Percentiles rank a stretch among this genome's conserved stretches.
phyloP scores from a whole-genome alignment of 2,888 invertebrate genomes.

The Archips crataeganus region DNA sequence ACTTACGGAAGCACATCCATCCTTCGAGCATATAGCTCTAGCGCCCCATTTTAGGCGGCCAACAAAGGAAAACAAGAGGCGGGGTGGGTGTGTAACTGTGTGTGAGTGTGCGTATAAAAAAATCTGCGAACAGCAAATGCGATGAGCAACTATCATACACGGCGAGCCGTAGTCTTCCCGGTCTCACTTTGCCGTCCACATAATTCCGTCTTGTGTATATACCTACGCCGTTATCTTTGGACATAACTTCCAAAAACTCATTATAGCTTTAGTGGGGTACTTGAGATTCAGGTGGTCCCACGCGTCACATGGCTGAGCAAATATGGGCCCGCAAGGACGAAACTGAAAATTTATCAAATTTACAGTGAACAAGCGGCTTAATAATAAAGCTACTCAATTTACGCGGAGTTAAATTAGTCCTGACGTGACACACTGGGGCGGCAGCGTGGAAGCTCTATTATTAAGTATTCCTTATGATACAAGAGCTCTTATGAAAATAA shows the following conservation, averaged over 20 bases:
- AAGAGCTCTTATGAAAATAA: not conserved
- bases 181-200: no score
- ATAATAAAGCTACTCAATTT: conserved; percentile 43
- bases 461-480: conserved; percentile 20
- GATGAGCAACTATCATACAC: no score
- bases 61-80: no score
- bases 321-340: conserved; percentile 26
- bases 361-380: conserved; percentile 40
- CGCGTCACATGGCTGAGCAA: conserved; percentile 11
- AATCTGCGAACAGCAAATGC: no score
- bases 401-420: conserved; percentile 39
- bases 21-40: no score
- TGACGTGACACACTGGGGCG: conserved; percentile 21
- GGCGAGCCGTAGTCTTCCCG: no score
- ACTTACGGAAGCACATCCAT: no score
- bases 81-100: no score
- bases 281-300: conserved; percentile 26
- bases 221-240: not conserved
- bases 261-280: conserved; percentile 27
- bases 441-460: conserved; percentile 12
- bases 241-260: not conserved
- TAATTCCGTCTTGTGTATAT: not conserved
- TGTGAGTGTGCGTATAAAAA: no score
- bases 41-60: no score
- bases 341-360: conserved; percentile 39